These are phyloP conservation scores for Eulemur rubriventer DNA, from an alignment of 2,797 vertebrate genomes.

Conservation along the genomic window DNA sequence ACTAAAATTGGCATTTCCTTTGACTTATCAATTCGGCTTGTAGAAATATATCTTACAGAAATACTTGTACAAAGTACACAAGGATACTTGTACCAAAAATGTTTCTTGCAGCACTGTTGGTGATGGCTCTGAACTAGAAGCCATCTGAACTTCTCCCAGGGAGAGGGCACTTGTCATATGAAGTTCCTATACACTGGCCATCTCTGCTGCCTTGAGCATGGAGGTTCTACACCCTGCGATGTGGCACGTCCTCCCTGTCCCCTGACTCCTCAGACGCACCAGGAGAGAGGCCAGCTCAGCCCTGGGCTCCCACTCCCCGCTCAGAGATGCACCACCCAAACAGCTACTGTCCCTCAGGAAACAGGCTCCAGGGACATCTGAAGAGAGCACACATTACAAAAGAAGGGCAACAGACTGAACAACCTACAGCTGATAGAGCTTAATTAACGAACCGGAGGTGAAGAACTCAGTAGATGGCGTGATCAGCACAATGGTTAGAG, in stretches of 20 bases:
- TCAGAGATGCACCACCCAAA: neutral
- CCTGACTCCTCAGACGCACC: accelerated
- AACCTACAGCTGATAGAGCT: neutral
- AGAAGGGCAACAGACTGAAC: neutral
- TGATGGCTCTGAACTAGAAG: neutral
- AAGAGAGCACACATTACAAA: neutral
- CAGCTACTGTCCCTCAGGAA: neutral
- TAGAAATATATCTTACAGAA: neutral
- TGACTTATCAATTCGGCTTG: neutral
- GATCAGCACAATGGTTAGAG: neutral
- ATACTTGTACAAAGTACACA: neutral
- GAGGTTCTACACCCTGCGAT: neutral
- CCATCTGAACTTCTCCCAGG: neutral
- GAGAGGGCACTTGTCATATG: neutral
- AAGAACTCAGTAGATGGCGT: neutral
- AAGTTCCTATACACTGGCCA: neutral
- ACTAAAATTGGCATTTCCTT: neutral
- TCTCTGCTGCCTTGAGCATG: neutral
- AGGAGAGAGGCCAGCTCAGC: neutral
- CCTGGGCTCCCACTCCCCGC: neutral
- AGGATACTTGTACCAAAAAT: neutral
- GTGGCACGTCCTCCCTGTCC: neutral
- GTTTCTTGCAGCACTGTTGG: neutral
- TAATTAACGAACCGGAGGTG: neutral
- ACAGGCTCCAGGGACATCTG: neutral